A percentile compares a stretch with the other conserved stretches of the same genome.
phyloP scores from a whole-genome alignment of 2,888 invertebrate genomes.

The Lottia scabra region DNA sequence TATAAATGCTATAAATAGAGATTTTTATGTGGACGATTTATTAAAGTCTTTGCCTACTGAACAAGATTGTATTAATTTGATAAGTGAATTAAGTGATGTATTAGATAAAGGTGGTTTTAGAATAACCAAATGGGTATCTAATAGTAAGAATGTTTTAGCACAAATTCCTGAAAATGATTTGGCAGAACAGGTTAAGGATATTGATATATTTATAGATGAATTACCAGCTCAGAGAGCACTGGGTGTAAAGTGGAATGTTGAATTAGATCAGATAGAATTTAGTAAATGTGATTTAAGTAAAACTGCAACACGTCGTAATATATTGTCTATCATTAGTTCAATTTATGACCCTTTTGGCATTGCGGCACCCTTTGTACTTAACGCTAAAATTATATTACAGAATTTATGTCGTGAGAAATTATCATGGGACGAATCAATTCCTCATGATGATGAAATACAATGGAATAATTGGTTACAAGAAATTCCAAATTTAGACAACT shows the following conservation, averaged over 20 bases:
- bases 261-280: slow-evolving; percentile 10
- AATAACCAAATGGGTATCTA: no score
- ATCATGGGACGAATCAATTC: slow-evolving; percentile 6
- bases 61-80: no score
- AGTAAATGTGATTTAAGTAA: neutral
- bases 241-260: slow-evolving; percentile 20
- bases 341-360: slow-evolving; percentile 10
- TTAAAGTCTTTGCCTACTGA: no score
- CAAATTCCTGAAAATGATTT: no score
- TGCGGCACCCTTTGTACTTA: neutral
- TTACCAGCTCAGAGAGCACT: no score
- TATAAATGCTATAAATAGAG: no score
- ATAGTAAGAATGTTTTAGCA: no score
- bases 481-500: slow-evolving; percentile 4
- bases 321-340: slow-evolving; percentile 5
- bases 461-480: slow-evolving; percentile 13
- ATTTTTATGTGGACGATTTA: no score
- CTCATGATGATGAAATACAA: neutral
- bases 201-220: no score
- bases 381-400: slow-evolving; percentile 3
- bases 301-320: neutral
- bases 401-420: neutral
- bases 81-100: no score
- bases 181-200: no score
- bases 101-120: no score